These are phyloP conservation scores for Protodeltote pygarga DNA, from an alignment of 2,888 invertebrate genomes.

Conservation along the genomic window DNA sequence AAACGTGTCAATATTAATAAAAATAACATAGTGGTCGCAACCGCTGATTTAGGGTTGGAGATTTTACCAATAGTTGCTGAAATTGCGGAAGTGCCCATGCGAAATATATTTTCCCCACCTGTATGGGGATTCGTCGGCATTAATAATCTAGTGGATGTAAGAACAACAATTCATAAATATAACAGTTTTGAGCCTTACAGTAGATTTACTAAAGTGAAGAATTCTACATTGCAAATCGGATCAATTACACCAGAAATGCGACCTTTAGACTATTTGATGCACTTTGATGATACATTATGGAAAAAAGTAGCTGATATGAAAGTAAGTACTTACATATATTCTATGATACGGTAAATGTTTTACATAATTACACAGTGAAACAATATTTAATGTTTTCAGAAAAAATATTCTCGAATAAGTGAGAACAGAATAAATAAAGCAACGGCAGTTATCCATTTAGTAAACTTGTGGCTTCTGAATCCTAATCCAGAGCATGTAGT, in stretches of 20 bases:
- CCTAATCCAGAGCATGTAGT: conserved; percentile 73
- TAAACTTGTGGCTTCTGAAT: conserved; percentile 83
- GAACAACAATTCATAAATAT: conserved; percentile 83
- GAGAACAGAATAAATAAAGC: conserved; percentile 61
- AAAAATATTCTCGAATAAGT: conserved; percentile 7
- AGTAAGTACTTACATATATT: conserved; percentile 55
- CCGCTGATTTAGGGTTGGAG: conserved; percentile 86
- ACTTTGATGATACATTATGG: conserved; percentile 75
- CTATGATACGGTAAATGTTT: not conserved
- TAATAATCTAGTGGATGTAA: conserved; percentile 85
- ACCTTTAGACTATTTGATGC: conserved; percentile 82
- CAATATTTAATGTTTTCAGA: conserved; percentile 14
- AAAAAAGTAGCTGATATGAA: conserved; percentile 66
- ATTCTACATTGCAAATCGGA: conserved; percentile 84
- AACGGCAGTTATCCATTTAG: conserved; percentile 74
- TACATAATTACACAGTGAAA: not conserved
- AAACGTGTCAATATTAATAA: conserved; percentile 69
- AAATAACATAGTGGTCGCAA: conserved; percentile 85
- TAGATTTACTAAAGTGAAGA: conserved; percentile 79
- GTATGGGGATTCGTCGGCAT: conserved; percentile 89
- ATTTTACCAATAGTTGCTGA: conserved; percentile 73
- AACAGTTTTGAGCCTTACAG: conserved; percentile 82
- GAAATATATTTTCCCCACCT: conserved; percentile 86
- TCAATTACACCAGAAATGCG: conserved; percentile 82
- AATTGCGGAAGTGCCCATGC: conserved; percentile 75